A percentile compares a stretch with the other conserved stretches of the same genome.
These are phyloP conservation scores for Meloidogyne exigua DNA, from an alignment of 1,140 invertebrate species.

Conservation along the genomic window DNA sequence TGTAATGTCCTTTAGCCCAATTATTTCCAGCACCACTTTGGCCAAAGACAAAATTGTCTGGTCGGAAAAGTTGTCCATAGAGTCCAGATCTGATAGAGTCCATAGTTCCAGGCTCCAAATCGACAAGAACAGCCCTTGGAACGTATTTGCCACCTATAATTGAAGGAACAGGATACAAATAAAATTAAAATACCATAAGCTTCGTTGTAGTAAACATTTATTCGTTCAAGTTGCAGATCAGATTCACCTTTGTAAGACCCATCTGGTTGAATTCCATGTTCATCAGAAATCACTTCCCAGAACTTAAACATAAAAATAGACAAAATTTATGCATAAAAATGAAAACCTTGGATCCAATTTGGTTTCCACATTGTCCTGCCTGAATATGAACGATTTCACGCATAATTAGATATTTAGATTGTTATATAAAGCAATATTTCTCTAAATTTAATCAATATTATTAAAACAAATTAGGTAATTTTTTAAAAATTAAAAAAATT, in stretches of 20 bases:
- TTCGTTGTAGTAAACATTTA: constrained; percentile 68
- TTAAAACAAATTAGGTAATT: no score
- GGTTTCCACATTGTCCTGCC: constrained; percentile 88
- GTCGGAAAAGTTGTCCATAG: constrained; percentile 77
- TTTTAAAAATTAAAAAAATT: no score
- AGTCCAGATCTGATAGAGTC: constrained; percentile 83
- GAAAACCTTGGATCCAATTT: constrained; percentile 79
- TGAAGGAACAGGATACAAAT: background rate
- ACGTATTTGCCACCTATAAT: constrained; percentile 79
- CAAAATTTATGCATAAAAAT: background rate
- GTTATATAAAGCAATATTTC: background rate
- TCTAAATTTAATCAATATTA: background rate
- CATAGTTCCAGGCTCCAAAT: constrained; percentile 86
- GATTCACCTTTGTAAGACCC: constrained; percentile 67
- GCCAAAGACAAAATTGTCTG: constrained; percentile 85
- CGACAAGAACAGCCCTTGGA: constrained; percentile 82
- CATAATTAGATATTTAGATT: constrained; percentile 69
- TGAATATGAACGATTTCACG: constrained; percentile 90
- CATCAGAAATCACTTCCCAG: constrained; percentile 52
- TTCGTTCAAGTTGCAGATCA: constrained; percentile 59
- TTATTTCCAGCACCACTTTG: constrained; percentile 73
- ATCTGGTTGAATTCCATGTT: constrained; percentile 54
- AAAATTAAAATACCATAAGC: constrained; percentile 49
- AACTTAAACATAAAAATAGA: constrained; percentile 34
- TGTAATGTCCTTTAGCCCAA: constrained; percentile 87